Conservation (phyloP, 30 jellyfish, hydroid and myxozoan species). For the Chrysaora quinquecirrha region DNA sequence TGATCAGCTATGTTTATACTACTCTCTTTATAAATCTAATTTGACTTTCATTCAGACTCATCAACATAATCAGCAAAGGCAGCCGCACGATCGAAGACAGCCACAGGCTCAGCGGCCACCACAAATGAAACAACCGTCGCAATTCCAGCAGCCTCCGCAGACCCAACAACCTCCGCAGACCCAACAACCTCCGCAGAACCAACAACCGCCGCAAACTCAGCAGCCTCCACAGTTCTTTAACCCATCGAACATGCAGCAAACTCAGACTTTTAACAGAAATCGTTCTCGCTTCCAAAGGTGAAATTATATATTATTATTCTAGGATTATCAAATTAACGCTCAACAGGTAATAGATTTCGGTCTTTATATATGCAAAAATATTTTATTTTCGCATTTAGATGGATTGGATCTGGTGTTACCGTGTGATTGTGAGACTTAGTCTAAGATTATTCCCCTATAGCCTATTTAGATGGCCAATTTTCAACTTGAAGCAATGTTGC, state of each 20-base stretch:
- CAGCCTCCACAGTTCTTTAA: conserved; percentile 27
- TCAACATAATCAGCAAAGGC: background rate
- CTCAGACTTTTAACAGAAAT: conserved; percentile 2
- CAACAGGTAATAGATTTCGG: too few species aligned
- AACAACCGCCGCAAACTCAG: background rate
- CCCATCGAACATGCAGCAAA: conserved; percentile 40
- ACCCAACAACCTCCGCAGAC: background rate
- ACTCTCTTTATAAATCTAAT: background rate
- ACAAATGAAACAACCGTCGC: conserved; percentile 7
- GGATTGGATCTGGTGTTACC: too few species aligned
- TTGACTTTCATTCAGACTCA: background rate
- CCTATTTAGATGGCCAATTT: too few species aligned
- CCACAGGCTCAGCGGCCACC: conserved; percentile 12
- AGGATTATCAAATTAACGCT: too few species aligned
- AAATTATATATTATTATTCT: background rate
- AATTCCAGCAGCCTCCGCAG: conserved; percentile 1
- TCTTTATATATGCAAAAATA: too few species aligned
- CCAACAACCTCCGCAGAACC: conserved; percentile 1
- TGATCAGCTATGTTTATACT: background rate
- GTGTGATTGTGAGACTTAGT: too few species aligned
- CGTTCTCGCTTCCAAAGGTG: conserved; percentile 29
- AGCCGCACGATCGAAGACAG: conserved; percentile 8
- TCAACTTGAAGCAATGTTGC: too few species aligned
- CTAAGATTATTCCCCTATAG: too few species aligned
- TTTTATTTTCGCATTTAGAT: too few species aligned